Evolutionary conservation across 2,113 vertebrate species (phyloP).

Genomic region (Cyprinodon tularosa): DNA sequence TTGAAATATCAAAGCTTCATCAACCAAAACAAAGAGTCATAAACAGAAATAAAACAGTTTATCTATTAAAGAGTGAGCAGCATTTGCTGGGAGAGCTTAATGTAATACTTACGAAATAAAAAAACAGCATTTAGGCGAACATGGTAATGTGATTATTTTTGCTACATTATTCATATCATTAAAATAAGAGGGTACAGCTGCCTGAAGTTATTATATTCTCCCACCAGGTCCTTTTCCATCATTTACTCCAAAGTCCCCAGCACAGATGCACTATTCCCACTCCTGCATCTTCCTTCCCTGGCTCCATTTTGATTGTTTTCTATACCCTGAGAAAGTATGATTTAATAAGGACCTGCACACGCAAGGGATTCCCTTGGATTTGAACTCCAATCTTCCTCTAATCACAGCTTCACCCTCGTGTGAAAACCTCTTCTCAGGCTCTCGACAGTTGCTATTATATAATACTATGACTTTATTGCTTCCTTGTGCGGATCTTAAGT

Average conservation of each 20-base stretch:
- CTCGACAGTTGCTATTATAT: constrained; percentile 36
- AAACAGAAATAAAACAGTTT: background rate
- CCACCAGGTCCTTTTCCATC: constrained; percentile 18
- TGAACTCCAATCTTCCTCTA: constrained; percentile 58
- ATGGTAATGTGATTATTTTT: constrained; percentile 20
- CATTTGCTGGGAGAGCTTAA: background rate
- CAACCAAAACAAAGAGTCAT: background rate
- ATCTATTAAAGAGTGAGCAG: background rate
- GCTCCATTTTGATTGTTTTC: constrained; percentile 62
- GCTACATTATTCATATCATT: constrained; percentile 26
- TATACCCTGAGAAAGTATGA: constrained; percentile 41
- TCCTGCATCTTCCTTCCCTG: constrained; percentile 10
- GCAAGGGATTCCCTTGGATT: constrained; percentile 56
- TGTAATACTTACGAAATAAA: constrained; percentile 2
- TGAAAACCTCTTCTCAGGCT: constrained; percentile 29
- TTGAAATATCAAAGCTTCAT: constrained; percentile 19
- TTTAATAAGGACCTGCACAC: constrained; percentile 57
- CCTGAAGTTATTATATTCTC: constrained; percentile 12
- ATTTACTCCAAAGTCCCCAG: constrained; percentile 21
- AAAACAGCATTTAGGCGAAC: constrained; percentile 15
- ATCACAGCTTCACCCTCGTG: constrained; percentile 62
- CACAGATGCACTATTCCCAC: constrained; percentile 43
- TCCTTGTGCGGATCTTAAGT: constrained; percentile 46
- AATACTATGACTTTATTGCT: constrained; percentile 53
- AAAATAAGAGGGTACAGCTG: constrained; percentile 30